These are phyloP conservation scores for Potamarius usumacintae DNA, from an alignment of 2,113 vertebrate genomes.

Conservation along the genomic window DNA sequence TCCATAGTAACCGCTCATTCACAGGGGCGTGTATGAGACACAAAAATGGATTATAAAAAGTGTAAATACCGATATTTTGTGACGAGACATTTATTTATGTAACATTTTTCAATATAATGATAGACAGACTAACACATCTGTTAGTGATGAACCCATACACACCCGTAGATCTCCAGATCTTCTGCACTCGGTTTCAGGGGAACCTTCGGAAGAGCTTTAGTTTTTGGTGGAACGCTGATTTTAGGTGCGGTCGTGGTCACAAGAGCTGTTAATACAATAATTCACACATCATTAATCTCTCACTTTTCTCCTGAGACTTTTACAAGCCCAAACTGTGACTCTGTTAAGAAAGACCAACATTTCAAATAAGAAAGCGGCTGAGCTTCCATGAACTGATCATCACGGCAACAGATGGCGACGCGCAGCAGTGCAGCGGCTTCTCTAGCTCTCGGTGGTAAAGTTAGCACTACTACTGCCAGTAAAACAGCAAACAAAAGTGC, in stretches of 20 bases:
- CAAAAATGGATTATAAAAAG: no score
- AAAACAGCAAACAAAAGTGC: no score
- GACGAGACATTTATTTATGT: no score
- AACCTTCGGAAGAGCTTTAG: slow-evolving; percentile 71
- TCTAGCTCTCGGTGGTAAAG: no score
- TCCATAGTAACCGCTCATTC: neutral
- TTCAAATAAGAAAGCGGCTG: no score
- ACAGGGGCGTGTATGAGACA: neutral
- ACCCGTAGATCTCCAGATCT: slow-evolving; percentile 94
- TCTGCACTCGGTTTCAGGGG: slow-evolving; percentile 83
- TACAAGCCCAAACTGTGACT: neutral
- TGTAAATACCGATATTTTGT: no score
- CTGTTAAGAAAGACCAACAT: no score
- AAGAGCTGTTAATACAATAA: slow-evolving; percentile 31
- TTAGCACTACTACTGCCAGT: no score
- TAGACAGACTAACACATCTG: neutral
- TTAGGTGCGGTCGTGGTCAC: slow-evolving; percentile 41
- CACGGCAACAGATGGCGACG: no score
- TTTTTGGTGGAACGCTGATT: slow-evolving; percentile 52
- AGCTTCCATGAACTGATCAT: no score
- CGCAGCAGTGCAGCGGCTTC: no score
- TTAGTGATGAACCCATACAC: slow-evolving; percentile 35
- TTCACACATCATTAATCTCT: neutral
- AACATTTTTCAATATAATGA: no score
- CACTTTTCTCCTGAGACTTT: neutral